Evolutionary conservation across 2,888 invertebrate genomes (phyloP).

Genomic region (Petrolisthes cinctipes): DNA sequence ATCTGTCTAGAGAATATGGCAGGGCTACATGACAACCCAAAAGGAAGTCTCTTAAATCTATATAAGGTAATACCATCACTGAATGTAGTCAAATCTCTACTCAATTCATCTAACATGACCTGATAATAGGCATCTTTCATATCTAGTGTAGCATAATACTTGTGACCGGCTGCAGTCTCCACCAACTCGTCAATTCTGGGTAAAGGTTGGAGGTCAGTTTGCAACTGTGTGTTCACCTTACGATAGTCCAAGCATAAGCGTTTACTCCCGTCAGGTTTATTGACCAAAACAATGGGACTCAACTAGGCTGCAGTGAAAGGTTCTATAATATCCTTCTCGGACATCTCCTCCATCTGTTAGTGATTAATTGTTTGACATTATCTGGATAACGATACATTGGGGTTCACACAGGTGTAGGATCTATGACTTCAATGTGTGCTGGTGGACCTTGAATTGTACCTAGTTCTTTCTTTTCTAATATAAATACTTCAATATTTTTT

Average conservation of each 20-base stretch:
- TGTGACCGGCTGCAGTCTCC: constrained; percentile 8
- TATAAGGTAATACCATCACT: constrained; percentile 22
- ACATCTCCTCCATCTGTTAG: constrained; percentile 9
- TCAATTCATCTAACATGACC: constrained; percentile 3
- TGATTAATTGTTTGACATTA: not conserved
- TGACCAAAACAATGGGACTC: constrained; percentile 17
- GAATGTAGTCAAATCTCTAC: constrained; percentile 22
- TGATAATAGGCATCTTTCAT: constrained; percentile 35
- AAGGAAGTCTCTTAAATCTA: not conserved
- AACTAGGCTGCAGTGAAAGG: constrained; percentile 24
- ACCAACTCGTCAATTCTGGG: constrained; percentile 28
- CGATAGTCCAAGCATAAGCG: constrained; percentile 28
- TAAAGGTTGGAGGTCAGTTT: not conserved
- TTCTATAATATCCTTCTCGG: not conserved
- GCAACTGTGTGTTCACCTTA: constrained; percentile 1
- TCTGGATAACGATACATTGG: constrained; percentile 27
- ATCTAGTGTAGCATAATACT: constrained; percentile 21
- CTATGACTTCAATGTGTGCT: not conserved
- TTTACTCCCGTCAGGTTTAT: constrained; percentile 28
- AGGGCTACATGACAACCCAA: constrained; percentile 12
- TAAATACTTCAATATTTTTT: not conserved
- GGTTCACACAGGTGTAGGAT: not conserved
- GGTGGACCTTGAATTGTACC: not conserved
- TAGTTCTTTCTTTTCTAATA: not conserved
- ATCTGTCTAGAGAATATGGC: constrained; percentile 15